A percentile compares a stretch with the other conserved stretches of the same genome.
Conservation (phyloP, 1,140 invertebrate species). For the Steinernema feltiae region DNA sequence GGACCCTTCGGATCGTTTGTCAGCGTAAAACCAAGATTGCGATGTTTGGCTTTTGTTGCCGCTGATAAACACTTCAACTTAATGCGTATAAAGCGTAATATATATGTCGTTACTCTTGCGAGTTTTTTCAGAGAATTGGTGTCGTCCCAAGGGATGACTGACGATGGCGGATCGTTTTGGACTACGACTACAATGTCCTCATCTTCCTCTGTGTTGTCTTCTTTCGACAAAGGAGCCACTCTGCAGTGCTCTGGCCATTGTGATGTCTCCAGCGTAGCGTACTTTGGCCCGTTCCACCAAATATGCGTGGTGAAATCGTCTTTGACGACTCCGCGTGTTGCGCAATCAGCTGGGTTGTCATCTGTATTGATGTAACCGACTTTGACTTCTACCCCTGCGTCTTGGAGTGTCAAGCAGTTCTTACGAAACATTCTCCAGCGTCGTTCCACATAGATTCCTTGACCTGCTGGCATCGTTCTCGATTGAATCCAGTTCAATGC, state of each 20-base stretch:
- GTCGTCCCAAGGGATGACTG: background rate
- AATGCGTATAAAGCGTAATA: background rate
- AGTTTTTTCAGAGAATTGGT: background rate
- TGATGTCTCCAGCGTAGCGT: background rate
- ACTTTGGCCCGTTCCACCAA: background rate
- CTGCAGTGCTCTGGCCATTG: conserved; percentile 1
- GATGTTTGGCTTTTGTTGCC: background rate
- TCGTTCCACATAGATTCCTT: background rate
- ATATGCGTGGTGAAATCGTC: background rate
- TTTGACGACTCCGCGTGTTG: background rate
- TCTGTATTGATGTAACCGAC: background rate
- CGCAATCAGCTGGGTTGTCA: conserved; percentile 1
- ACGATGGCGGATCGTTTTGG: background rate
- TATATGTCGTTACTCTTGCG: background rate
- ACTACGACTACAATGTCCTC: background rate
- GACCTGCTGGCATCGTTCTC: background rate
- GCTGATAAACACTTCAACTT: background rate
- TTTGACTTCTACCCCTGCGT: background rate
- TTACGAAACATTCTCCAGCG: background rate
- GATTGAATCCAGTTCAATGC: conserved; percentile 2
- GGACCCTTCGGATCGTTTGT: too few species aligned
- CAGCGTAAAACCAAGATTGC: background rate
- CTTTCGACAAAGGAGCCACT: background rate
- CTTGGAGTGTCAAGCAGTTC: background rate
- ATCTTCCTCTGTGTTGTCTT: background rate